Conservation (phyloP, 64 coral and sea anemone species). For the Montipora capricornis region DNA sequence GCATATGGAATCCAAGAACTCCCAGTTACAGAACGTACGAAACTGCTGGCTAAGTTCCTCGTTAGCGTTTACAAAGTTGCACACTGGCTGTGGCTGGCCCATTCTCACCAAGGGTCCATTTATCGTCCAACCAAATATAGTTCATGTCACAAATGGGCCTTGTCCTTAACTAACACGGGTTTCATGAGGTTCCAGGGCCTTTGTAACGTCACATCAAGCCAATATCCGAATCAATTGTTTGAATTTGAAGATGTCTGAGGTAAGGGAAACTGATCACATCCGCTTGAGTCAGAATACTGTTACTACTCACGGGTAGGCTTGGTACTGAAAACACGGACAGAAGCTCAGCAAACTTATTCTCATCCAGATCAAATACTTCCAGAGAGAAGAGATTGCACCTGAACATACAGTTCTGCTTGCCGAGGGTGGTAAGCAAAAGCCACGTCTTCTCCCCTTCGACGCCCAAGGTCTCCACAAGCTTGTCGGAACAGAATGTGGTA, state of each 20-base stretch:
- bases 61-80: slow-evolving; percentile 32
- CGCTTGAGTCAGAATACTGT: not conserved
- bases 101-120: slow-evolving; percentile 29
- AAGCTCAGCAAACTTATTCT: slow-evolving; percentile 25
- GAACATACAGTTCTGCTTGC: not conserved
- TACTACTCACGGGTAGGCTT: slow-evolving; percentile 1
- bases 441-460: not conserved
- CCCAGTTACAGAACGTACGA: slow-evolving; percentile 36
- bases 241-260: slow-evolving; percentile 15
- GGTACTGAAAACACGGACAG: slow-evolving; percentile 22
- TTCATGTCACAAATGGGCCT: slow-evolving; percentile 34
- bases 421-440: not conserved
- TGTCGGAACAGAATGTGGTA: not conserved
- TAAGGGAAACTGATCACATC: slow-evolving; percentile 34
- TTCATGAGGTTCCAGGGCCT: slow-evolving; percentile 43
- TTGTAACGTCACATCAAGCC: slow-evolving; percentile 18
- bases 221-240: not conserved
- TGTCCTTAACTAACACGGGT: not conserved
- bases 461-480: not conserved
- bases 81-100: not conserved
- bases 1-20: slow-evolving; percentile 44
- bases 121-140: slow-evolving; percentile 44
- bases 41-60: slow-evolving; percentile 41
- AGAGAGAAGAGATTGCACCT: not conserved
- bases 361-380: slow-evolving; percentile 9